Percentiles rank a stretch among this genome's conserved stretches.
These are phyloP conservation scores for Drosophila lacicola DNA, from an alignment of 2,888 invertebrate species.

Conservation along the genomic window DNA sequence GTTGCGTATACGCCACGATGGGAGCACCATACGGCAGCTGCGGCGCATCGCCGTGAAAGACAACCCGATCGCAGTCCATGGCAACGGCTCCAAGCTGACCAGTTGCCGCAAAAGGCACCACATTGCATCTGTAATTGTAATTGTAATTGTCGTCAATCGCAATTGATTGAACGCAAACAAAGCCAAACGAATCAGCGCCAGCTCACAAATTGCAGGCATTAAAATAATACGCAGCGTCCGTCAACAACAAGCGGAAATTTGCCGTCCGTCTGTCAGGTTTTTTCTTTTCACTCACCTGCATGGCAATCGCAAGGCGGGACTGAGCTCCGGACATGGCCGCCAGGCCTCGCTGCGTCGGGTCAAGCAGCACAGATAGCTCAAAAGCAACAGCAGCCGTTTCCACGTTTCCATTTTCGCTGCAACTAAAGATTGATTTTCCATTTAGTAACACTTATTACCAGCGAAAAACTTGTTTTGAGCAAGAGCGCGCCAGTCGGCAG, in stretches of 20 bases:
- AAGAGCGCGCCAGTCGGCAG: too few relatives aligned
- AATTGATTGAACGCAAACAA: slow-evolving; percentile 47
- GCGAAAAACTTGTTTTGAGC: background rate
- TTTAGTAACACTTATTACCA: background rate
- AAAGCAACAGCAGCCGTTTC: slow-evolving; percentile 50
- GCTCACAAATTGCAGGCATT: slow-evolving; percentile 56
- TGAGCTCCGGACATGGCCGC: slow-evolving; percentile 92
- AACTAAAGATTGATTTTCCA: slow-evolving; percentile 43
- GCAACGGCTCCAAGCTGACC: slow-evolving; percentile 87
- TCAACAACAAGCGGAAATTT: slow-evolving; percentile 60
- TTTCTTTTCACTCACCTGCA: slow-evolving; percentile 86
- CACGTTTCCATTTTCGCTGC: slow-evolving; percentile 61
- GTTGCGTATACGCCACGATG: slow-evolving; percentile 92
- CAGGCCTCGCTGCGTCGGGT: slow-evolving; percentile 85
- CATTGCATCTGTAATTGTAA: slow-evolving; percentile 85
- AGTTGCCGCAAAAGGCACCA: slow-evolving; percentile 86
- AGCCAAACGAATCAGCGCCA: slow-evolving; percentile 32
- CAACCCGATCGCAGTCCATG: slow-evolving; percentile 93
- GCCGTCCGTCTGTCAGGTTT: slow-evolving; percentile 3
- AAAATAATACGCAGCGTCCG: slow-evolving; percentile 48
- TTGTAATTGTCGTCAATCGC: slow-evolving; percentile 24
- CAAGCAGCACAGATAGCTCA: slow-evolving; percentile 75
- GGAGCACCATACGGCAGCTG: slow-evolving; percentile 92
- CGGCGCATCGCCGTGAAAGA: slow-evolving; percentile 92
- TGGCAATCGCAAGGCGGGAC: slow-evolving; percentile 91